Evolutionary conservation across 1,140 invertebrate species (phyloP).

Genomic region (Lithobius niger): DNA sequence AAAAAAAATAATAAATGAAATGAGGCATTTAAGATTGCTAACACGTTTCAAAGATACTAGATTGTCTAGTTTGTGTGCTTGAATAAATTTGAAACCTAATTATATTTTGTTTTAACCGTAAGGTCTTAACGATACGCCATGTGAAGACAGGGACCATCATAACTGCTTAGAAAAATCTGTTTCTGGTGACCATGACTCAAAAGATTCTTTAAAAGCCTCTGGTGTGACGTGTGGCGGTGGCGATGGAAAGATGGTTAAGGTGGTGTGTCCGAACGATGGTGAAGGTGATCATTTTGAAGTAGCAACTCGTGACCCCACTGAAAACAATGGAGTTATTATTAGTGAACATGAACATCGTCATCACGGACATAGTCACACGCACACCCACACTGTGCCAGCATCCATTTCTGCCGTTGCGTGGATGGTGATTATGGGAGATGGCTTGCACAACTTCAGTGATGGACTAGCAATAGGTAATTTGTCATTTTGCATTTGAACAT

Average conservation of each 20-base stretch:
- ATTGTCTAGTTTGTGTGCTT: too few relatives aligned
- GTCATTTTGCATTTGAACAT: background rate
- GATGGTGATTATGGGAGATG: slow-evolving; percentile 93
- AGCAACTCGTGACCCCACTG: background rate
- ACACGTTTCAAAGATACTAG: too few relatives aligned
- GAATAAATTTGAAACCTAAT: background rate
- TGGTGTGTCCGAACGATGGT: background rate
- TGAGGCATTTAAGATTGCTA: too few relatives aligned
- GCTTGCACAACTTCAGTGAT: slow-evolving; percentile 81
- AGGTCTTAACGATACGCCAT: background rate
- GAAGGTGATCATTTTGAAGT: background rate
- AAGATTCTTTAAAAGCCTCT: background rate
- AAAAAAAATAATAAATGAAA: too few relatives aligned
- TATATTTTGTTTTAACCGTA: background rate
- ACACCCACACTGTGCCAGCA: slow-evolving; percentile 65
- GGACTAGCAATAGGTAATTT: slow-evolving; percentile 71
- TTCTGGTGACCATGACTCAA: background rate
- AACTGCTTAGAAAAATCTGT: background rate
- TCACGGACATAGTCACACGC: slow-evolving; percentile 72
- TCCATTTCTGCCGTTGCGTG: slow-evolving; percentile 72
- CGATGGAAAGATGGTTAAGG: background rate
- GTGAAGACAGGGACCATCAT: background rate
- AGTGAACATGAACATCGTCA: slow-evolving; percentile 66
- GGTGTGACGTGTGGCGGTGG: background rate
- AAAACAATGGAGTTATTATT: slow-evolving; percentile 45